phyloP scores from a whole-genome alignment of 2,797 vertebrate genomes.

The Phoeniculus purpureus region DNA sequence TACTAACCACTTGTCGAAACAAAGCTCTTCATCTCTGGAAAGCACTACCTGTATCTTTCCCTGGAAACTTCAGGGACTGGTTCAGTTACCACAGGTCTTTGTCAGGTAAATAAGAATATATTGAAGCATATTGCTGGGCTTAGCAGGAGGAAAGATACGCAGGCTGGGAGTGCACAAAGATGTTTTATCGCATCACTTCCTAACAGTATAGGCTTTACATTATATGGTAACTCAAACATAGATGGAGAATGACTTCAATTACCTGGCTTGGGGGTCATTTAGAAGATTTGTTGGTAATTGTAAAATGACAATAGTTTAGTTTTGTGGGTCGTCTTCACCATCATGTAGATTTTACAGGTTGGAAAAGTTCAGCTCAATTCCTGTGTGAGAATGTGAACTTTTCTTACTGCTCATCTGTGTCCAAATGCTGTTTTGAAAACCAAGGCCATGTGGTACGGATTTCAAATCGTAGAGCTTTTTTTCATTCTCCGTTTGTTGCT shows the following conservation, averaged over 20 bases:
- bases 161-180: not conserved
- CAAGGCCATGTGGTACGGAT: not conserved
- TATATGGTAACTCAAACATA: not conserved
- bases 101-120: not conserved
- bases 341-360: not conserved
- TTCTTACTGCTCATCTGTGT: slow-evolving; percentile 13
- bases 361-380: not conserved
- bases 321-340: not conserved
- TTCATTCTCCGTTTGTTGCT: not conserved
- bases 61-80: not conserved
- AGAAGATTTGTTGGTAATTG: not conserved
- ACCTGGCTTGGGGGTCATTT: not conserved
- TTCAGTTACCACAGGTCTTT: slow-evolving; percentile 7
- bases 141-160: not conserved
- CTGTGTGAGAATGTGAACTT: not conserved
- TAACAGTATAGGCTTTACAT: not conserved
- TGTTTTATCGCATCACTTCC: not conserved
- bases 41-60: not conserved
- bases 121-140: not conserved
- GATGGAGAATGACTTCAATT: not conserved
- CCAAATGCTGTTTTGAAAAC: slow-evolving; percentile 15
- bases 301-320: not conserved
- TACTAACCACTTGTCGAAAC: not conserved
- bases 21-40: not conserved
- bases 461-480: not conserved